Conservation (phyloP, 2,113 vertebrate genomes). For the Oryzias melastigma region DNA sequence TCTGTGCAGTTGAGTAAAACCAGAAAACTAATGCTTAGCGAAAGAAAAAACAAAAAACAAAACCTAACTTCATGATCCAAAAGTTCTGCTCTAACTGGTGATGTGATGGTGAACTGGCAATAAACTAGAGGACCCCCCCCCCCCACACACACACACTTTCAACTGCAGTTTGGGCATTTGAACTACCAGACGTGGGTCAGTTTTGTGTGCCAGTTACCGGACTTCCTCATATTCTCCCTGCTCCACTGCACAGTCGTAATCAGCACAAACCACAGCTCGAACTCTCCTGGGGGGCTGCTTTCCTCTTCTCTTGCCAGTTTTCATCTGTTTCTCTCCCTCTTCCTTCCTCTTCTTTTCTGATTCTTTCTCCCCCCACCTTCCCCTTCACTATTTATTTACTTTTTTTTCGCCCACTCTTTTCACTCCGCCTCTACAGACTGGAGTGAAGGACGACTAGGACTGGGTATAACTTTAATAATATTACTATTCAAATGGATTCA, state of each 20-base stretch:
- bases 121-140: neutral
- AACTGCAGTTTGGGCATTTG: conserved; percentile 14
- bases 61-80: neutral
- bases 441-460: conserved; percentile 1
- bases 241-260: conserved; percentile 19
- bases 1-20: no score
- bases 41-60: no score
- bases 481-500: no score
- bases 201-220: conserved; percentile 1
- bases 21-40: no score
- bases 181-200: conserved; percentile 5
- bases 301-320: conserved; percentile 33
- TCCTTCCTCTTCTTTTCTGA: conserved; percentile 49
- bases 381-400: conserved; percentile 9
- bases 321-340: conserved; percentile 48
- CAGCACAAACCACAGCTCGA: conserved; percentile 14
- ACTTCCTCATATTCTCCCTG: conserved; percentile 8
- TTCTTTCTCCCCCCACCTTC: conserved; percentile 32
- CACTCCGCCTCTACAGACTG: neutral
- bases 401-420: conserved; percentile 9
- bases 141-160: neutral
- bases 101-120: neutral
- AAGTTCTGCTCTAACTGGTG: no score
- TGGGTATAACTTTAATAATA: no score
- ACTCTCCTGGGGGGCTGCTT: conserved; percentile 35